These are phyloP conservation scores for Naso thynnoides DNA, from an alignment of 2,797 vertebrate species.

Conservation along the genomic window DNA sequence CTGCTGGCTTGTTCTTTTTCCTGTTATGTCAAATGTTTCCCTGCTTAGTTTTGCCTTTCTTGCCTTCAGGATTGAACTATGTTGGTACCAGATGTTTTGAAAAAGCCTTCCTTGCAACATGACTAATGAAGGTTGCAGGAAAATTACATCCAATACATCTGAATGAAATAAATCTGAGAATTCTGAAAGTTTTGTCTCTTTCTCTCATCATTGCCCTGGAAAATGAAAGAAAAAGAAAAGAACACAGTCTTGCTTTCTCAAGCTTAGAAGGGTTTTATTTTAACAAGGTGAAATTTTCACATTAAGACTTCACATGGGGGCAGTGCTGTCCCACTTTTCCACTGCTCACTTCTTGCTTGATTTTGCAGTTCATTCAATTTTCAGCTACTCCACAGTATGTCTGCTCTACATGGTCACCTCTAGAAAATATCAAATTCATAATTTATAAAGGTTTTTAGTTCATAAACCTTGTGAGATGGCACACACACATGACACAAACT, in stretches of 20 bases:
- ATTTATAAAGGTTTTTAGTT: not conserved
- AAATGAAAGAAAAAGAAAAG: not conserved
- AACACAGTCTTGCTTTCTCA: not conserved
- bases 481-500: not conserved
- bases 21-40: conserved; percentile 48
- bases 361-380: not conserved
- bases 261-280: not conserved
- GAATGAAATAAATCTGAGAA: conserved; percentile 81
- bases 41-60: conserved; percentile 58
- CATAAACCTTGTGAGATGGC: not conserved
- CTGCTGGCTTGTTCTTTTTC: conserved; percentile 40
- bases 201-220: conserved; percentile 29
- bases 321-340: conserved; percentile 46
- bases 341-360: not conserved
- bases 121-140: conserved; percentile 46
- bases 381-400: not conserved
- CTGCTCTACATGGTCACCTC: not conserved
- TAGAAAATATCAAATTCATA: not conserved
- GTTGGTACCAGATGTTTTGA: conserved; percentile 72
- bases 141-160: conserved; percentile 56
- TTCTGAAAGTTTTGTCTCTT: conserved; percentile 32
- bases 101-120: conserved; percentile 33
- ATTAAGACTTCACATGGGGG: conserved; percentile 43
- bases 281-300: conserved; percentile 13
- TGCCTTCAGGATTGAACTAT: conserved; percentile 46